Evolutionary conservation across 2,113 vertebrate species (phyloP).

Genomic region (Pitta sordida): DNA sequence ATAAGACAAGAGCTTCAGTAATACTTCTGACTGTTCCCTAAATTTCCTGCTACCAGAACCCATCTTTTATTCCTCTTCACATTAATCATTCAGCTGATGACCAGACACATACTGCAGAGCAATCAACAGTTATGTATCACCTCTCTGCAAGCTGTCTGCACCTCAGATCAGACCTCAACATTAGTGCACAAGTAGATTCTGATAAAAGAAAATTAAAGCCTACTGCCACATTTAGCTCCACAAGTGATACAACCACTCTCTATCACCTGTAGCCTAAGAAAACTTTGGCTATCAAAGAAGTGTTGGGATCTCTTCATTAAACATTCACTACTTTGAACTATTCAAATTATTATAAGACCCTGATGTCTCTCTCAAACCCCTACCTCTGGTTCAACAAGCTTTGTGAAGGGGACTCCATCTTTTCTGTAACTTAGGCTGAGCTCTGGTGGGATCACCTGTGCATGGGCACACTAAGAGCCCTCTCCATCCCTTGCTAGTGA

Average conservation of each 20-base stretch:
- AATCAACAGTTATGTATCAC: not conserved
- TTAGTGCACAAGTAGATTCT: not conserved
- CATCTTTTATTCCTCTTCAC: not conserved
- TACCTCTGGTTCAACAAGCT: not conserved
- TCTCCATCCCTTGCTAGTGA: not conserved
- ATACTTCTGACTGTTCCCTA: not conserved
- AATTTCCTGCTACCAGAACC: not conserved
- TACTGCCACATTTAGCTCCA: rapidly evolving
- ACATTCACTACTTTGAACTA: not conserved
- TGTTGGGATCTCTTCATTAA: not conserved
- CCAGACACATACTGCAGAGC: rapidly evolving
- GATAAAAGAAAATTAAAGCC: not conserved
- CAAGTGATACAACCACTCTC: not conserved
- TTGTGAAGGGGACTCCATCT: not conserved
- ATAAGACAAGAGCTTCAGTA: not conserved
- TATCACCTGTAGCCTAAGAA: not conserved
- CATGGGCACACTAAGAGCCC: rapidly evolving
- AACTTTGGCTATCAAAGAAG: not conserved
- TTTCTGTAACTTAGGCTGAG: not conserved
- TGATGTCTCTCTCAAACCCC: not conserved
- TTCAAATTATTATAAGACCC: not conserved
- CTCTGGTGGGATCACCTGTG: not conserved
- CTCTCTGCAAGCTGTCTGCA: not conserved
- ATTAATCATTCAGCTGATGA: not conserved
- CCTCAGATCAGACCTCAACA: not conserved